Conservation (phyloP, 2,888 invertebrate genomes). For the Drosophila eohydei region DNA sequence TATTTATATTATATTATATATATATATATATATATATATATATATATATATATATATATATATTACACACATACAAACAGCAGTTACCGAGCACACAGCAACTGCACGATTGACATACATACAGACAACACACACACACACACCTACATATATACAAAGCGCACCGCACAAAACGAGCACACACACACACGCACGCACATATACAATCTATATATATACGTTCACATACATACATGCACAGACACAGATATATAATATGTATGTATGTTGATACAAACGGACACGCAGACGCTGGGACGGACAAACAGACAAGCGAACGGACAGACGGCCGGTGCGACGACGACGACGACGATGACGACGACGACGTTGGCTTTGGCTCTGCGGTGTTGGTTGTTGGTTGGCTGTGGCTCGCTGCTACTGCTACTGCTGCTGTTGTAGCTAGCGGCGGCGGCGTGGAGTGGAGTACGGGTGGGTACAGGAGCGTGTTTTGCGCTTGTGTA, state of each 20-base stretch:
- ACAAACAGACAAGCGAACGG: constrained; percentile 51
- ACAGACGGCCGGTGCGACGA: constrained; percentile 63
- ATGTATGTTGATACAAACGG: constrained; percentile 61
- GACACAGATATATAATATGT: constrained; percentile 39
- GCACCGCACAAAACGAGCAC: constrained; percentile 62
- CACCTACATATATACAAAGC: constrained; percentile 52
- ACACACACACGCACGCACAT: constrained; percentile 26
- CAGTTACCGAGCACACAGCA: constrained; percentile 72
- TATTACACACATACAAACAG: constrained; percentile 55
- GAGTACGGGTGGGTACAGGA: constrained; percentile 77
- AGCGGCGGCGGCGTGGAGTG: constrained; percentile 62
- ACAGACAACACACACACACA: constrained; percentile 46
- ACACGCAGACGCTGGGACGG: constrained; percentile 67
- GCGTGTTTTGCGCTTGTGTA: constrained; percentile 76
- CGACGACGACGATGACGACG: constrained; percentile 50
- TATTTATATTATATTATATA: neutral
- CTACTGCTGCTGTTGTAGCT: constrained; percentile 49
- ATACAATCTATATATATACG: constrained; percentile 49
- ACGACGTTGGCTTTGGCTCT: constrained; percentile 75
- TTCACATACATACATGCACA: constrained; percentile 35
- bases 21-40: constrained; percentile 13
- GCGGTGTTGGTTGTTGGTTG: constrained; percentile 69
- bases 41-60: constrained; percentile 36
- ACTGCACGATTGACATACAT: constrained; percentile 74
- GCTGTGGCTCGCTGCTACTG: constrained; percentile 59